Base-by-base conservation (phyloP, 2,888 invertebrate species). In the Papilio protenor region DNA sequence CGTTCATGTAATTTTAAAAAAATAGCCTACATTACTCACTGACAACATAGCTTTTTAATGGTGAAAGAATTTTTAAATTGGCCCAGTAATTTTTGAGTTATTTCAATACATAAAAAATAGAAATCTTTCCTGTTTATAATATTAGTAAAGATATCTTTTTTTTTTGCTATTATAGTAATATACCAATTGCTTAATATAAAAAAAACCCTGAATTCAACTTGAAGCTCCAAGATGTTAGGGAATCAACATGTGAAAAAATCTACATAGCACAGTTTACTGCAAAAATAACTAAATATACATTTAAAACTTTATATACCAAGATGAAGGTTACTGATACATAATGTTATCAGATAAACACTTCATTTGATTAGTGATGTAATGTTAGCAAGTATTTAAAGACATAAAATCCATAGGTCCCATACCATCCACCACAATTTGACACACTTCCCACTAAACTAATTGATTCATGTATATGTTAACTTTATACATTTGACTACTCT, bases 281-380 rank as follows among this genome's bases (percentile, higher is more conserved):
- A 45, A n/a, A 66, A 52, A 52, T 52, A 52, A 16, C 40, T 8
- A 8, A 40, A 57, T 8, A 0, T 57, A 0, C 33, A 40, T n/a
- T 45, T 4, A 40, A 8, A 40, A 45, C 11, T 69, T 69, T 45
- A 69, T 5, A 69, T 70, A 23, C 49, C 14, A 23, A 49, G 16
- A 21, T 45, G 49, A 55, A 27, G 52, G 52, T 55, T 27, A 55
- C 5, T 27, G 14, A 75, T 45, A 16, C 49, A 75, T 49, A 75
- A 55, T 76, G 75, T 70, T 76, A 70, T 76, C 57, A 59, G 70
- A 76, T 76, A 69, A 76, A 57, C 33, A 52, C 4, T 40, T 66
- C 18, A 57, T 70, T 76, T 76, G 69, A 59, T 23, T 47, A 59
- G 73, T 73, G 59, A 61, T 47, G 27, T 76, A 70, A 69, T 52